These are phyloP conservation scores for Bugula neritina DNA, from an alignment of 2,888 invertebrate species.

Conservation along the genomic window DNA sequence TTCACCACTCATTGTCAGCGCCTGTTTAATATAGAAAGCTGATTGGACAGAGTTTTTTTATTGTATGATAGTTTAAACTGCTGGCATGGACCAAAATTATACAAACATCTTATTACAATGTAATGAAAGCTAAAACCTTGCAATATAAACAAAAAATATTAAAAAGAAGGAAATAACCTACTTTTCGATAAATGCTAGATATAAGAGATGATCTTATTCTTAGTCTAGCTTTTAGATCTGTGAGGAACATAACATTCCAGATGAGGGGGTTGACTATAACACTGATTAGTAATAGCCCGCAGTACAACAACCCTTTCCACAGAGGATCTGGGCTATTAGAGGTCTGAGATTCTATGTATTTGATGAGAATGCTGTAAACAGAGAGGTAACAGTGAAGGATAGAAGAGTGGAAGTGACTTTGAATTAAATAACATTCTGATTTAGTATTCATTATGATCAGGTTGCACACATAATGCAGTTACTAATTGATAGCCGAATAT, in stretches of 20 bases:
- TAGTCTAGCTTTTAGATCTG: neutral
- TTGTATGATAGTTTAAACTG: no score
- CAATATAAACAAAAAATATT: no score
- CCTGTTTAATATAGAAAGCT: slow-evolving; percentile 37
- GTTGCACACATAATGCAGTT: no score
- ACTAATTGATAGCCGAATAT: neutral
- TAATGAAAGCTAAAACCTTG: no score
- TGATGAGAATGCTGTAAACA: neutral
- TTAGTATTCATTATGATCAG: no score
- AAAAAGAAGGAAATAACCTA: neutral
- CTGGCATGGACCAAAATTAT: no score
- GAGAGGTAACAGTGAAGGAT: no score
- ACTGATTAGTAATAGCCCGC: neutral
- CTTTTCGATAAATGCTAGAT: neutral
- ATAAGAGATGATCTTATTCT: slow-evolving; percentile 6
- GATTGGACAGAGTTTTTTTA: neutral
- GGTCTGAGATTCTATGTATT: neutral
- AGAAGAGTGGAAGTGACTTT: no score
- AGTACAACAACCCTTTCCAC: neutral
- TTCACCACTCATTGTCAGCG: slow-evolving; percentile 46
- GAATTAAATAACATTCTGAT: no score
- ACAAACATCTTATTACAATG: no score
- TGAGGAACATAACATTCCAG: slow-evolving; percentile 6
- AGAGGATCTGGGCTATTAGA: neutral
- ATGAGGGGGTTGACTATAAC: neutral